Base-by-base conservation (phyloP, 2,888 invertebrate genomes). In the Endotricha flammealis region DNA sequence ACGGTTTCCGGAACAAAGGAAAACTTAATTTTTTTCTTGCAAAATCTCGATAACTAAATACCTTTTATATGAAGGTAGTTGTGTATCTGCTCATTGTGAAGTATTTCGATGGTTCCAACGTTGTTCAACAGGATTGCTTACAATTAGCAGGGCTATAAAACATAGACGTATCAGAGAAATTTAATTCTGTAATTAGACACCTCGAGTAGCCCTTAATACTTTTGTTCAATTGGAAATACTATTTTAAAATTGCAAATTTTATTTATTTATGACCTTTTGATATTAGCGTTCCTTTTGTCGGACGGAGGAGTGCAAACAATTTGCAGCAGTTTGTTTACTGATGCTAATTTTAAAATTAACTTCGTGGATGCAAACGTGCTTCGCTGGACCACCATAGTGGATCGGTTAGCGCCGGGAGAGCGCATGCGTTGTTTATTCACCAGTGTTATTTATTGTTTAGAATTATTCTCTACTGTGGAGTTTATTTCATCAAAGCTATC, bases 331-430 rank as follows among this genome's bases (percentile, higher is more conserved):
- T 73, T 73, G 78, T 81, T 76, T 76, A 67, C 72, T 48, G 62
- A 76, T 71, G 80, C 77, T 78, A 80, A 85, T 85, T 83, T 85
- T 82, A 76, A 82, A 83, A 81, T 81, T 74, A 77, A 79, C 80
- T 64, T 79, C 75, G 70, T 73, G 75, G 73, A 69, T 79, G 73
- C 76, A 81, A 81, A 83, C 85, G 82, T 83, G 83, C 79, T 53
- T 64, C 51, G 48, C 46, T 50, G 63, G 85, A 85, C 85, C 85
- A 85, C 85, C 85, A 46, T 63, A 56, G 70, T 72, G 36, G 74
- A 63, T 56, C 48, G 49, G 29, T 27, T 10, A 12, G 12, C 12
- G 27, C 12, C 12, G 41, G 50, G 43, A 41, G 38, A 42, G 48
- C 39, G 39, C 46, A 53, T 51, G 58, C 53, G 56, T 57, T 50